These are phyloP conservation scores for Chrysogorgia sp. DNA, from an alignment of 92 coral and sea anemone species.

Conservation along the genomic window DNA sequence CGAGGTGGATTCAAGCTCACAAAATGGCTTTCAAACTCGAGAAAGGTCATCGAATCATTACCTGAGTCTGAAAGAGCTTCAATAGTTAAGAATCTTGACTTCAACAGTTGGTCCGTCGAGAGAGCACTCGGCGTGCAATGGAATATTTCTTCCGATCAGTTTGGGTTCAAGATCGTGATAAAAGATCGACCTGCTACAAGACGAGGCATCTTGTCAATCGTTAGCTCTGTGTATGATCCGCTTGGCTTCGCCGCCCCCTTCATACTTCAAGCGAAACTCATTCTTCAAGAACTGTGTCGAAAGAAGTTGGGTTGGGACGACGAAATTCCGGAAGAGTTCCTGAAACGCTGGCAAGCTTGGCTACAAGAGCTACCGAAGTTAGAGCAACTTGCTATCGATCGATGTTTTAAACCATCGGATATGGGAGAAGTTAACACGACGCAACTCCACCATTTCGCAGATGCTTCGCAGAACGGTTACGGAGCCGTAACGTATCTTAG, in stretches of 20 bases:
- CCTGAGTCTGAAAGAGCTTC: slow-evolving; percentile 53
- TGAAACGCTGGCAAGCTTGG: slow-evolving; percentile 48
- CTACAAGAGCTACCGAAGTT: slow-evolving; percentile 48
- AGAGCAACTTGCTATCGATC: slow-evolving; percentile 41
- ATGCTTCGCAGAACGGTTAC: slow-evolving; percentile 49
- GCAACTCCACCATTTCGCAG: slow-evolving; percentile 59
- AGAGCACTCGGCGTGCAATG: slow-evolving; percentile 54
- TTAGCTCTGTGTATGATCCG: too few species aligned
- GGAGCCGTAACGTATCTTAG: slow-evolving; percentile 53
- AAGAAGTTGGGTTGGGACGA: slow-evolving; percentile 57
- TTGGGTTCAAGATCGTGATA: slow-evolving; percentile 51
- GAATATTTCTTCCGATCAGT: slow-evolving; percentile 38
- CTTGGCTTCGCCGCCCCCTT: slow-evolving; percentile 62
- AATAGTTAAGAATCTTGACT: slow-evolving; percentile 33
- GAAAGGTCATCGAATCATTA: too few species aligned
- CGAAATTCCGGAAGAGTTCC: too few species aligned
- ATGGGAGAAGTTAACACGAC: slow-evolving; percentile 39
- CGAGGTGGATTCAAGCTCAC: too few species aligned
- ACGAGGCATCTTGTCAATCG: slow-evolving; percentile 52
- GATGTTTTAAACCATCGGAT: slow-evolving; percentile 56
- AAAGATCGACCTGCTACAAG: slow-evolving; percentile 63
- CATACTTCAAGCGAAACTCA: slow-evolving; percentile 54
- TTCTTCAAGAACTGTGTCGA: too few species aligned
- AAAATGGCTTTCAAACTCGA: too few species aligned
- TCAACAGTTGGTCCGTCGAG: slow-evolving; percentile 32